Evolutionary conservation across 2,888 invertebrate genomes (phyloP), one percentile per base, ranked within the genome.

Genomic region (Ceramica pisi): DNA sequence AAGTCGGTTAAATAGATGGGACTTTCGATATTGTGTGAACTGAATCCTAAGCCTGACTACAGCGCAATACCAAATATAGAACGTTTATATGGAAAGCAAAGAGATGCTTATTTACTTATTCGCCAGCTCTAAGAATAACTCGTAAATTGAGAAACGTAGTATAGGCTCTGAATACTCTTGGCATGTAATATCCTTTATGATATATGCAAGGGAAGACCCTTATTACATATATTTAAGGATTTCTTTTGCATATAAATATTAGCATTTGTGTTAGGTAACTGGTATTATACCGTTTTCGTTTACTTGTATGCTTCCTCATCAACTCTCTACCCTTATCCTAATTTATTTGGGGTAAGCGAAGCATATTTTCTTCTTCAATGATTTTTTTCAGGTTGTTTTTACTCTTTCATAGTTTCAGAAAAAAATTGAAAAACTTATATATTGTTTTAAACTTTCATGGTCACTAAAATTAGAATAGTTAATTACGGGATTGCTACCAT

Each of bases 71-170:
- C 80, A 84, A 71, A 81, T 81, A 82, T 86, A 81, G 81, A 89
- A 90, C 90, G 87, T 87, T 89, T 59, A 63, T 80, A 67, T 9
- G 26, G 48, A 90, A 89, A 84, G 76, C 80, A 57, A 90, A 89
- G 83, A 75, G 80, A 57, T 51, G 61, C 71, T 65, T 79, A 76
- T 76, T 76, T 75, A 72, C 79, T 73, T 72, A 72, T 80, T 71
- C 61, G 56, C 51, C 14, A 74, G 80, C 61, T 80, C 74, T 14
- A n/a, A n/a, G 21, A 44, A 48, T 67, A 73, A 44, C 66, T 77
- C 80, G 67, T 77, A 80, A 80, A 80, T 77, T 75, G 62, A 26
- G 75, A 55, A 53, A 44, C 59, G 46, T 61, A 60, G 72, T 76
- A 61, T 62, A 80, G 62, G 57, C 46, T 53, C 26, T 26, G 80